Conservation (phyloP, 2,797 vertebrate species). For the Falco berigora region DNA sequence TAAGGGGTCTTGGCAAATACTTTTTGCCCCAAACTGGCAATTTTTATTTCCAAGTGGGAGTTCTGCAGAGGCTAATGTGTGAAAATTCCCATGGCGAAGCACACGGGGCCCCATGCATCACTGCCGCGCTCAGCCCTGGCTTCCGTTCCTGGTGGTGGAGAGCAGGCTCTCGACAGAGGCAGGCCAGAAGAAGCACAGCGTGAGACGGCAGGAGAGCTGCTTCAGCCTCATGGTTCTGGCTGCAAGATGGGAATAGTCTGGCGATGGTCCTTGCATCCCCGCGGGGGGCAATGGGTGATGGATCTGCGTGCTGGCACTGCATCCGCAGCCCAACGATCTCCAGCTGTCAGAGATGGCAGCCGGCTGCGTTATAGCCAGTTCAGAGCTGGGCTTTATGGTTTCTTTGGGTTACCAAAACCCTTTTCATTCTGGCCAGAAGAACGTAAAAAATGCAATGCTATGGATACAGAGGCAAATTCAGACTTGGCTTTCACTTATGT, state of each 20-base stretch:
- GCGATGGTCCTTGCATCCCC: background rate
- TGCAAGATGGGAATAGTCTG: slow-evolving; percentile 36
- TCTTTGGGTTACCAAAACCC: background rate
- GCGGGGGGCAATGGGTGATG: background rate
- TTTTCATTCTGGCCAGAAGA: background rate
- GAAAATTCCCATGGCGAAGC: background rate
- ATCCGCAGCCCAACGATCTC: background rate
- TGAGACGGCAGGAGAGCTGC: slow-evolving; percentile 38
- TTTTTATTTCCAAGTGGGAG: slow-evolving; percentile 29
- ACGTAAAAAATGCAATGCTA: background rate
- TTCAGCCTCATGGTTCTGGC: slow-evolving; percentile 23
- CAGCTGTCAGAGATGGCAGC: slow-evolving; percentile 28
- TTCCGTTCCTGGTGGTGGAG: background rate
- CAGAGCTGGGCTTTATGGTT: background rate
- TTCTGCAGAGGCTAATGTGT: slow-evolving; percentile 8
- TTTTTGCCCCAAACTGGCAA: background rate
- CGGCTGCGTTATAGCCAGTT: background rate
- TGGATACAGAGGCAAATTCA: background rate
- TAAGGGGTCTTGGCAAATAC: background rate
- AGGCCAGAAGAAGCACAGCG: slow-evolving; percentile 14
- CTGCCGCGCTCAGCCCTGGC: background rate
- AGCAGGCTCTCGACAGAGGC: background rate
- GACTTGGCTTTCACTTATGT: slow-evolving; percentile 37
- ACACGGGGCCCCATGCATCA: background rate
- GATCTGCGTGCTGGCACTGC: background rate